Conservation (phyloP, 2,113 vertebrate species). For the Oophaga pumilio region DNA sequence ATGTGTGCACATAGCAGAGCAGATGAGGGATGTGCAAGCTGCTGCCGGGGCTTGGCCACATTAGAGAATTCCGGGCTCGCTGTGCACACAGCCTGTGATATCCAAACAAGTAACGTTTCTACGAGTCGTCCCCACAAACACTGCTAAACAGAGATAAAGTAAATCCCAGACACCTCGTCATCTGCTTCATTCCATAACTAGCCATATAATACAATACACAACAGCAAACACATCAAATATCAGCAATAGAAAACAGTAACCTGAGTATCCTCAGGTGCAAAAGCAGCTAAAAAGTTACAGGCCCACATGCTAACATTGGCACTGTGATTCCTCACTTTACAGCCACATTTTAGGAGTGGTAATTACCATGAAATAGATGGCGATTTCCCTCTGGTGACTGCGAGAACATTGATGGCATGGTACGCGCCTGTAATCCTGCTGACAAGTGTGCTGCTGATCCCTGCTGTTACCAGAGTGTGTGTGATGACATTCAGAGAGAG, state of each 20-base stretch:
- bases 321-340: not conserved
- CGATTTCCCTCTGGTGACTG: conserved; percentile 57
- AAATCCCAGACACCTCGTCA: not conserved
- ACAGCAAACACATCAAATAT: not conserved
- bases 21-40: conserved; percentile 10
- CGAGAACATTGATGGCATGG: conserved; percentile 54
- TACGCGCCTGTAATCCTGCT: conserved; percentile 64
- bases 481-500: conserved; percentile 60
- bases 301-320: not conserved
- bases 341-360: not conserved
- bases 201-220: not conserved
- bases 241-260: not conserved
- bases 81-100: conserved; percentile 36
- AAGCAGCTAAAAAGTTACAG: not conserved
- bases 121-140: not conserved
- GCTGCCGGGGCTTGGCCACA: conserved; percentile 48
- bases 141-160: not conserved
- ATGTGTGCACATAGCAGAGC: conserved; percentile 24
- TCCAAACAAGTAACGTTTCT: not conserved
- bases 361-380: conserved; percentile 66
- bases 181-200: not conserved
- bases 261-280: too few species aligned
- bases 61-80: conserved; percentile 24
- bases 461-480: conserved; percentile 59
- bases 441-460: conserved; percentile 64